phyloP scores from a whole-genome alignment of 1,140 invertebrate genomes.

The Panulirus ornatus region DNA sequence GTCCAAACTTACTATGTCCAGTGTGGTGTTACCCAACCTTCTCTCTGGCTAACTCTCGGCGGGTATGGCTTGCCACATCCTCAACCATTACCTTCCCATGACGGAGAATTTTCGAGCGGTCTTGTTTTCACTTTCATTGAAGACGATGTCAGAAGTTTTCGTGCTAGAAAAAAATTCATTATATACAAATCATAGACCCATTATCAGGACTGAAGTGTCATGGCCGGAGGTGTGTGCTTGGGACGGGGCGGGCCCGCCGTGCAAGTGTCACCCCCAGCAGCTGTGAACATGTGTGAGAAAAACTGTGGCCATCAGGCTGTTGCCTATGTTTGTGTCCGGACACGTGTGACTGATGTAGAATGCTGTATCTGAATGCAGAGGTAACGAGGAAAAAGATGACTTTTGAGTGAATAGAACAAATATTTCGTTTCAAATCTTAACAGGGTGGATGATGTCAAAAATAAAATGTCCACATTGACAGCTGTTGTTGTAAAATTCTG shows the following conservation, averaged over 20 bases:
- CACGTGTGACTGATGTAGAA: background rate
- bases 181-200: too few relatives aligned
- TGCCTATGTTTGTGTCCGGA: background rate
- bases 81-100: background rate
- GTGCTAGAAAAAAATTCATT: too few relatives aligned
- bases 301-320: background rate
- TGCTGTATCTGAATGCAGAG: background rate
- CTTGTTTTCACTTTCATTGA: background rate
- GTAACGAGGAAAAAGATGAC: background rate
- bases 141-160: too few relatives aligned
- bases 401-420: constrained; percentile 8
- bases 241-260: background rate
- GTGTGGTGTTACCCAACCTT: background rate
- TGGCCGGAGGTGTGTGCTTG: too few relatives aligned
- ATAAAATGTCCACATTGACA: background rate
- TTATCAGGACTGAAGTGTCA: too few relatives aligned
- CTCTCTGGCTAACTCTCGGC: too few relatives aligned
- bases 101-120: too few relatives aligned
- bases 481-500: background rate
- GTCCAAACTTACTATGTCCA: background rate
- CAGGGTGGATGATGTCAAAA: background rate
- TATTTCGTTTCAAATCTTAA: background rate
- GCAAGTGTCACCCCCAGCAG: background rate
- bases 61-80: too few relatives aligned
- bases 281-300: background rate